phyloP scores from a whole-genome alignment of 2,888 invertebrate genomes.

The Chamaedrilus cognettii region DNA sequence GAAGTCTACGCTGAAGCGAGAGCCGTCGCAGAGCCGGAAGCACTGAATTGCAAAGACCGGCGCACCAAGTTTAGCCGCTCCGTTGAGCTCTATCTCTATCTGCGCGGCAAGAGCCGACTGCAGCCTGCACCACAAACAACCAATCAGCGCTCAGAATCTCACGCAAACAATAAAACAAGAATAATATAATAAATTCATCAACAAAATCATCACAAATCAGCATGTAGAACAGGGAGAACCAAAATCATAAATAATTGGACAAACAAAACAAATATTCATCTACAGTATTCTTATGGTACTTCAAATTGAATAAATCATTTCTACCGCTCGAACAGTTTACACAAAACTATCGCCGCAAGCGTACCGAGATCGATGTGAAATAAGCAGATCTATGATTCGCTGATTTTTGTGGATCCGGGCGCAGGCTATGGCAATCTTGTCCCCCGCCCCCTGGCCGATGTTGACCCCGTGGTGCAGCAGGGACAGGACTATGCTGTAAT shows the following conservation, averaged over 20 bases:
- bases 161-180: too few relatives aligned
- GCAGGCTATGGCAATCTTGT: not conserved
- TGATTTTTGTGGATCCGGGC: conserved; percentile 5
- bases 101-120: conserved; percentile 18
- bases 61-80: conserved; percentile 9
- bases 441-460: conserved; percentile 2
- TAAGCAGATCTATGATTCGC: conserved; percentile 7
- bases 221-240: too few relatives aligned
- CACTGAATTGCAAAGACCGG: conserved; percentile 56
- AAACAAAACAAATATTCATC: too few relatives aligned
- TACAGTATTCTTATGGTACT: too few relatives aligned
- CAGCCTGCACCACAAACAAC: conserved; percentile 18
- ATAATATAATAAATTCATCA: too few relatives aligned
- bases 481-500: not conserved
- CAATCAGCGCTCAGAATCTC: too few relatives aligned
- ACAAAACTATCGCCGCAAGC: too few relatives aligned
- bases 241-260: too few relatives aligned
- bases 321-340: too few relatives aligned
- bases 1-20: conserved; percentile 51
- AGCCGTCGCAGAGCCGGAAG: conserved; percentile 53
- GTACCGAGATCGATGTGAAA: conserved; percentile 3
- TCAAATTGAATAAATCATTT: too few relatives aligned
- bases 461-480: conserved; percentile 13
- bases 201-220: too few relatives aligned
- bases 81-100: conserved; percentile 15